phyloP scores from a whole-genome alignment of 2,797 vertebrate species.

The Phrynocephalus vlangalii region DNA sequence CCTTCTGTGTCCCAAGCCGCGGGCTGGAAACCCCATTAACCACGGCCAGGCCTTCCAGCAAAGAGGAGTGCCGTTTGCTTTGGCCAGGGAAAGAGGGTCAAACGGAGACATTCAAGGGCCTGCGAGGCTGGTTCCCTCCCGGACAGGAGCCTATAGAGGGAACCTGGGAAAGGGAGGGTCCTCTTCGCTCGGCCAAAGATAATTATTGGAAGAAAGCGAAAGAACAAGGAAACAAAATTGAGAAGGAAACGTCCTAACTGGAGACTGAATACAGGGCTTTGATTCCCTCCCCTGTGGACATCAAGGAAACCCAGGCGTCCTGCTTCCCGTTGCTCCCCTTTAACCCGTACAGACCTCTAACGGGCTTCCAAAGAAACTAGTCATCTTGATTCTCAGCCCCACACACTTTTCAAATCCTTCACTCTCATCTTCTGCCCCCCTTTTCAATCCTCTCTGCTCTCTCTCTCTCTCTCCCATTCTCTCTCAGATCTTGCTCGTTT shows the following conservation, averaged over 20 bases:
- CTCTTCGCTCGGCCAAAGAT: conserved; percentile 21
- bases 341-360: conserved; percentile 14
- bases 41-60: conserved; percentile 23
- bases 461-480: neutral
- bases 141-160: conserved; percentile 7
- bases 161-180: neutral
- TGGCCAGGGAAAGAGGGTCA: conserved; percentile 23
- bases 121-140: neutral
- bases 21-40: conserved; percentile 27
- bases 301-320: neutral
- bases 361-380: neutral
- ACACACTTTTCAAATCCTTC: neutral
- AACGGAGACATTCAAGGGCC: conserved; percentile 27
- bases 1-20: conserved; percentile 31
- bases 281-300: neutral
- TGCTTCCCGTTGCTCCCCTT: conserved; percentile 6
- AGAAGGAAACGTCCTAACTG: neutral
- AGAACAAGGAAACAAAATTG: conserved; percentile 12
- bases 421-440: neutral
- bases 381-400: neutral
- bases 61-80: conserved; percentile 33
- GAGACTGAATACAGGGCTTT: conserved; percentile 21
- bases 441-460: no score
- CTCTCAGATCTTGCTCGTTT: neutral
- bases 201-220: conserved; percentile 15